Conservation (phyloP, 2,113 vertebrate species). For the Acrocephalus arundinaceus region DNA sequence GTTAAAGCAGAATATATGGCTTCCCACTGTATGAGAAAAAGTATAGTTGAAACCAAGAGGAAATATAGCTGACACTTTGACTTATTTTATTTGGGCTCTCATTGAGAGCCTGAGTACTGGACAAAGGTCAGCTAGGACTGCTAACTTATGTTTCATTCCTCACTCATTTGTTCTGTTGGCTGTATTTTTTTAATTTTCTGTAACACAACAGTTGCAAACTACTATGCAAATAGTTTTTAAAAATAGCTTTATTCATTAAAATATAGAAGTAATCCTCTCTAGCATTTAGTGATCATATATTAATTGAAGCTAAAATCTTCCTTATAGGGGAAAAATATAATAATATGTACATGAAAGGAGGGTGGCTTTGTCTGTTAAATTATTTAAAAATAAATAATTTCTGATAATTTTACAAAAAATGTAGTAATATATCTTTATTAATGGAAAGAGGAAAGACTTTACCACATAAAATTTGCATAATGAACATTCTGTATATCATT, state of each 20-base stretch:
- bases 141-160: background rate
- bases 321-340: background rate
- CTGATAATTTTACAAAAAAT: background rate
- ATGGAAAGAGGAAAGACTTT: background rate
- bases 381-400: background rate
- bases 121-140: background rate
- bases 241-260: background rate
- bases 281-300: background rate
- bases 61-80: background rate
- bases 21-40: background rate
- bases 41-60: background rate
- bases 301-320: background rate
- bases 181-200: background rate
- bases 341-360: background rate
- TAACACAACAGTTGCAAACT: background rate
- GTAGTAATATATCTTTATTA: background rate
- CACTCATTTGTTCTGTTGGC: conserved; percentile 1
- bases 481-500: background rate
- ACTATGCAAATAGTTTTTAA: background rate
- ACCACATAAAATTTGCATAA: background rate
- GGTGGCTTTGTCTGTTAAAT: background rate
- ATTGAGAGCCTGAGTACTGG: background rate
- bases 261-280: background rate
- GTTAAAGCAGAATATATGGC: background rate
- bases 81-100: background rate